These are phyloP conservation scores for Rambutsinella grinnellia DNA, from an alignment of 2,888 invertebrate species.

Conservation along the genomic window DNA sequence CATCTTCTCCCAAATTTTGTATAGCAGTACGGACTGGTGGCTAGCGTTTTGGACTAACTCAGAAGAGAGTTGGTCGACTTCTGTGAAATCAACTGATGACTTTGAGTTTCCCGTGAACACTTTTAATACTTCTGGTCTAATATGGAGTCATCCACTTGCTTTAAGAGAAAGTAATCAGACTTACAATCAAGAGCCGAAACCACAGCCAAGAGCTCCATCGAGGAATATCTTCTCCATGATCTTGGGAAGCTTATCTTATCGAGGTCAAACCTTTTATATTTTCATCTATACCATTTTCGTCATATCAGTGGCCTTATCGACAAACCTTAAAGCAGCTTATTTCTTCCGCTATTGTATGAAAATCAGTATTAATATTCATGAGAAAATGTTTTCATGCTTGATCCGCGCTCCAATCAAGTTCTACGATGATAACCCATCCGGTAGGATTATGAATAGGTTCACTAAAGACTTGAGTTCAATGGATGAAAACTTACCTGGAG, in stretches of 20 bases:
- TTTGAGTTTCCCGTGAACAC: constrained; percentile 11
- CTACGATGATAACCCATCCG: constrained; percentile 62
- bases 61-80: constrained; percentile 25
- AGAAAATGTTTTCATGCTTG: constrained; percentile 71
- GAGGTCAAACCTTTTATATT: constrained; percentile 67
- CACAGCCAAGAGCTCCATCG: neutral
- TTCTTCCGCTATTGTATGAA: constrained; percentile 69
- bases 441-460: constrained; percentile 83
- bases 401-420: constrained; percentile 69
- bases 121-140: neutral
- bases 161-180: no score
- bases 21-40: constrained; percentile 59
- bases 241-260: constrained; percentile 16
- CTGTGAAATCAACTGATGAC: neutral
- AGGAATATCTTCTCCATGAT: constrained; percentile 9
- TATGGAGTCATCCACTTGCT: neutral
- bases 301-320: constrained; percentile 29
- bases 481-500: constrained; percentile 78
- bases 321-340: constrained; percentile 43
- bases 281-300: constrained; percentile 69
- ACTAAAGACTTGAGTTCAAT: constrained; percentile 86
- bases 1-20: constrained; percentile 55
- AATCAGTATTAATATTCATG: constrained; percentile 71
- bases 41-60: constrained; percentile 55
- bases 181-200: neutral